phyloP scores from a whole-genome alignment of 2,113 vertebrate species.

The Nerophis ophidion region DNA sequence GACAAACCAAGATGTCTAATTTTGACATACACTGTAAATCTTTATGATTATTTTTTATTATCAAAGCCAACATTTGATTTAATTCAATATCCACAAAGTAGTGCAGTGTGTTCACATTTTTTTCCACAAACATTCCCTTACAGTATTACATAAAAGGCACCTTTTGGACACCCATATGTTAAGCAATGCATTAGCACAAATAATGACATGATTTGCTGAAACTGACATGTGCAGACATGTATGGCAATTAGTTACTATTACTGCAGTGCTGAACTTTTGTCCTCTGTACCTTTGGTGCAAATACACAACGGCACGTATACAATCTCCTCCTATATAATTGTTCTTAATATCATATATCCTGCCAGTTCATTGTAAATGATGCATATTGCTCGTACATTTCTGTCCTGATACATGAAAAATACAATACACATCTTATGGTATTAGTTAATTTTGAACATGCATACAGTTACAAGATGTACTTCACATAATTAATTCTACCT shows the following conservation, averaged over 20 bases:
- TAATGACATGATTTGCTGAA: slow-evolving; percentile 36
- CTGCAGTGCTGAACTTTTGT: slow-evolving; percentile 61
- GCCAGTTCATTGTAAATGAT: background rate
- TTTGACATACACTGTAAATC: background rate
- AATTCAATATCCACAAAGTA: background rate
- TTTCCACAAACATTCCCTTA: too few relatives aligned
- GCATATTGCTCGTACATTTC: background rate
- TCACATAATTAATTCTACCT: too few relatives aligned
- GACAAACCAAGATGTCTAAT: too few relatives aligned
- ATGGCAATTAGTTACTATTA: slow-evolving; percentile 51
- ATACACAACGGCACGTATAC: slow-evolving; percentile 4
- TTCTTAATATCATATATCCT: background rate
- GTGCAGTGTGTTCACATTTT: background rate
- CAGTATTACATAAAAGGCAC: too few relatives aligned
- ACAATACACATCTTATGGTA: background rate
- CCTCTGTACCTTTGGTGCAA: slow-evolving; percentile 45
- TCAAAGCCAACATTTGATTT: too few relatives aligned
- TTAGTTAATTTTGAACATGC: too few relatives aligned
- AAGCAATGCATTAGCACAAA: slow-evolving; percentile 7
- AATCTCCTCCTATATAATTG: too few relatives aligned
- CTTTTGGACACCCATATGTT: background rate
- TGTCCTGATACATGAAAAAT: background rate
- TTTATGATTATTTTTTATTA: too few relatives aligned
- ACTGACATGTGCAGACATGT: slow-evolving; percentile 60
- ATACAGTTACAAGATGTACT: too few relatives aligned